Conservation (phyloP, 2,888 invertebrate genomes). For the Noctua pronuba region DNA sequence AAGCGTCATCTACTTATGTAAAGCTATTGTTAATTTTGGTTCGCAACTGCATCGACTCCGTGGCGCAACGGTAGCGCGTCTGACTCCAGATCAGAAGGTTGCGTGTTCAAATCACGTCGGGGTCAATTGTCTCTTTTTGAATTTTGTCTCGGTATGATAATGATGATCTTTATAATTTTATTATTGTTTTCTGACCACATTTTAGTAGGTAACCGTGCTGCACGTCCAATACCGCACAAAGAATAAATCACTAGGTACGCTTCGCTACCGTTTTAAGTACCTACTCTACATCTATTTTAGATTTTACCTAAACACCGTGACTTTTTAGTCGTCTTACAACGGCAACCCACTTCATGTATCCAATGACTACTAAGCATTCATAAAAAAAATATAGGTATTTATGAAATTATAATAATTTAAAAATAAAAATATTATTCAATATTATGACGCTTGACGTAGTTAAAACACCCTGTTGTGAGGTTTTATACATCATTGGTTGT, state of each 20-base stretch:
- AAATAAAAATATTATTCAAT: no score
- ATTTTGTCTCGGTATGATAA: neutral
- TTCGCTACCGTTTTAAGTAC: neutral
- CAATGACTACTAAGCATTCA: no score
- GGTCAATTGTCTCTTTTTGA: conserved; percentile 90
- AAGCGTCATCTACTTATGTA: neutral
- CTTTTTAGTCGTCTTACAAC: no score
- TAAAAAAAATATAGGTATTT: no score
- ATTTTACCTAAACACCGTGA: no score
- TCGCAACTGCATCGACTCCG: conserved; percentile 91
- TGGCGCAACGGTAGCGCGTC: conserved; percentile 99
- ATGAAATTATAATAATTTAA: no score
- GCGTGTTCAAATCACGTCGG: conserved; percentile 99
- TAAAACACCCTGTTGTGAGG: no score
- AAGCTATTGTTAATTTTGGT: conserved; percentile 1
- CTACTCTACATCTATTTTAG: neutral
- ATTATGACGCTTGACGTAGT: no score
- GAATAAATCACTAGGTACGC: neutral
- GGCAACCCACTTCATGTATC: no score
- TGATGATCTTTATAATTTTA: neutral
- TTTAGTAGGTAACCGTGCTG: neutral
- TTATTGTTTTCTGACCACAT: neutral
- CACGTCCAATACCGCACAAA: neutral
- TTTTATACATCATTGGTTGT: no score
- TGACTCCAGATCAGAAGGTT: conserved; percentile 99